Conservation (phyloP, 2,888 invertebrate genomes). For the Caenorhabditis wallacei region DNA sequence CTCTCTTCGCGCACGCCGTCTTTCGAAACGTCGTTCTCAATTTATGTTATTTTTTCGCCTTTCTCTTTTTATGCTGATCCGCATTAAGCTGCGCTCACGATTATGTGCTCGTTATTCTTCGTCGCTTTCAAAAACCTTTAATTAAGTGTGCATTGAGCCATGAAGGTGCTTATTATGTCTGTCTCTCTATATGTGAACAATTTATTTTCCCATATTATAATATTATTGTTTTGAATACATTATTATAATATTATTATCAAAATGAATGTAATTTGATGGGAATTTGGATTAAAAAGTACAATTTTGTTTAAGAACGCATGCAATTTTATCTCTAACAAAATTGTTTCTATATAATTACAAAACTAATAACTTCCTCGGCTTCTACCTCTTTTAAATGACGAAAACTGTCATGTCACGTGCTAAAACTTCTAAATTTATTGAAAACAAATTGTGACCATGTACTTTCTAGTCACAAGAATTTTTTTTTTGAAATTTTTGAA, state of each 20-base stretch:
- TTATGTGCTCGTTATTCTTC: constrained; percentile 10
- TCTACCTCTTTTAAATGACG: neutral
- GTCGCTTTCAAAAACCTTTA: neutral
- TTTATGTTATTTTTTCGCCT: constrained; percentile 5
- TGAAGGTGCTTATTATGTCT: constrained; percentile 5
- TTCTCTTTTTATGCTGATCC: constrained; percentile 1
- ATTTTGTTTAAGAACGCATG: no score
- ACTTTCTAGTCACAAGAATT: constrained; percentile 11
- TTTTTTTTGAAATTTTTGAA: neutral
- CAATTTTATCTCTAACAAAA: no score
- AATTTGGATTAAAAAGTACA: no score
- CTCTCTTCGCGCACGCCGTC: constrained; percentile 2
- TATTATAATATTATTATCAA: no score
- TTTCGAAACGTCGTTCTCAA: constrained; percentile 25
- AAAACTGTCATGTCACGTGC: constrained; percentile 6
- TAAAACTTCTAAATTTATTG: neutral
- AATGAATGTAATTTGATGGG: no score
- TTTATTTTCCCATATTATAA: no score
- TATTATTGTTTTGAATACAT: no score
- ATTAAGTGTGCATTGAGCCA: neutral
- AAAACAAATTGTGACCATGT: constrained; percentile 12
- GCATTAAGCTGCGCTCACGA: constrained; percentile 1
- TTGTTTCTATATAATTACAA: no score
- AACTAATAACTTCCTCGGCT: no score
- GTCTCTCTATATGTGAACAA: no score